Percentiles rank a stretch among this genome's conserved stretches.
Conservation (phyloP, 1,140 invertebrate species). For the Pogonognathellus flavescens region DNA sequence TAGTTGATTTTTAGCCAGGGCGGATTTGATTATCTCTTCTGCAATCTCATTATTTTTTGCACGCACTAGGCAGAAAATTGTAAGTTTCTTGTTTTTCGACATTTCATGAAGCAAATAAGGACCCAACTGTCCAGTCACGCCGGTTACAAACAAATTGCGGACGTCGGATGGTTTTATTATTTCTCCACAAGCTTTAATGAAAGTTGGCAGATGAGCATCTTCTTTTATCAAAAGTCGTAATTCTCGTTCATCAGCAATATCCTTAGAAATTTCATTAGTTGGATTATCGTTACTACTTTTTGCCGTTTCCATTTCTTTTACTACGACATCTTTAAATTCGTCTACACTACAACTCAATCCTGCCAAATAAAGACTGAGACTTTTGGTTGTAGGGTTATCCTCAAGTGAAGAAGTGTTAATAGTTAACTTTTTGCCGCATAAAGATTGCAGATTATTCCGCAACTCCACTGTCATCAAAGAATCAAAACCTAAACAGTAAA, state of each 20-base stretch:
- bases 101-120: slow-evolving; percentile 5
- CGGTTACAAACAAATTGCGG: slow-evolving; percentile 41
- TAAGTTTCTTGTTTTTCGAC: not conserved
- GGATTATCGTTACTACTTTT: not conserved
- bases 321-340: not conserved
- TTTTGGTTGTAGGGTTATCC: slow-evolving; percentile 21
- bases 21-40: not conserved
- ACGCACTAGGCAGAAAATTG: slow-evolving; percentile 17
- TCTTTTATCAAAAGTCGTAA: not conserved
- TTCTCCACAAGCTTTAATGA: not conserved
- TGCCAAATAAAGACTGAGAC: not conserved
- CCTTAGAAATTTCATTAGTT: not conserved
- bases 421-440: not conserved
- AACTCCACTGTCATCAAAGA: slow-evolving; percentile 51
- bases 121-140: slow-evolving; percentile 52
- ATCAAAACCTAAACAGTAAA: no score
- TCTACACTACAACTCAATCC: not conserved
- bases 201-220: not conserved
- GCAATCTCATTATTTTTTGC: not conserved
- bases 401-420: not conserved
- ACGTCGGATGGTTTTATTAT: slow-evolving; percentile 29
- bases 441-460: slow-evolving; percentile 9
- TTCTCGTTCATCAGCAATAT: not conserved
- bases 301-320: not conserved
- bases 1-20: not conserved